phyloP scores from a whole-genome alignment of 2,888 invertebrate genomes.

The Cyrtodaria siliqua region DNA sequence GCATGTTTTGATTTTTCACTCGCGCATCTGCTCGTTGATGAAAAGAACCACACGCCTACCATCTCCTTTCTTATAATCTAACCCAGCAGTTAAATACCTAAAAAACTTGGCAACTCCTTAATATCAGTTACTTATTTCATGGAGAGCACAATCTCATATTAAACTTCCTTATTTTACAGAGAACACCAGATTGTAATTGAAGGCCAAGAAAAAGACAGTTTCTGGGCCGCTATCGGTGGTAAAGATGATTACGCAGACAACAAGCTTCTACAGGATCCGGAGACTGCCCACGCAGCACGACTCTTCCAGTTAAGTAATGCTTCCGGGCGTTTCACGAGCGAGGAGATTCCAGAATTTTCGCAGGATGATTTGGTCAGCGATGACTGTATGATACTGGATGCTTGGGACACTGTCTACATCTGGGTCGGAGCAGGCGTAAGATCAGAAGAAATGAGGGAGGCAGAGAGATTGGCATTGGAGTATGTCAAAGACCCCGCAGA shows the following conservation, averaged over 20 bases:
- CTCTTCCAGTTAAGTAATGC: slow-evolving; percentile 89
- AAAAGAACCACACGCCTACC: too few relatives aligned
- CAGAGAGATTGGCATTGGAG: slow-evolving; percentile 89
- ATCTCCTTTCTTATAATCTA: too few relatives aligned
- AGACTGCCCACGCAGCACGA: slow-evolving; percentile 88
- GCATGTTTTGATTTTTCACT: too few relatives aligned
- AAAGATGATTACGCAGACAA: slow-evolving; percentile 88
- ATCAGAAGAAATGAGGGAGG: slow-evolving; percentile 89
- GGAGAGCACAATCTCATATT: too few relatives aligned
- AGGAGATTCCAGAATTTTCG: slow-evolving; percentile 94
- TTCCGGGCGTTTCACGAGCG: slow-evolving; percentile 88
- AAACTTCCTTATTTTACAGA: too few relatives aligned
- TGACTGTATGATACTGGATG: slow-evolving; percentile 94
- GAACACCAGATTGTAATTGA: slow-evolving; percentile 79
- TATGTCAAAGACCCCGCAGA: slow-evolving; percentile 91
- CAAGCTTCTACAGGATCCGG: slow-evolving; percentile 83
- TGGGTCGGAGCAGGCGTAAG: slow-evolving; percentile 94
- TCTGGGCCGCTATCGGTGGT: slow-evolving; percentile 93
- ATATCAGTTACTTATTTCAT: too few relatives aligned
- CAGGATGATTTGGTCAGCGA: slow-evolving; percentile 92
- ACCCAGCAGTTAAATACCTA: too few relatives aligned
- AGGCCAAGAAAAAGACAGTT: slow-evolving; percentile 93
- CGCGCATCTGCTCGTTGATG: too few relatives aligned
- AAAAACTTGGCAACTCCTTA: too few relatives aligned
- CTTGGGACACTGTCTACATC: slow-evolving; percentile 92